Evolutionary conservation across 37 sponge, comb jelly and placozoan genomes (phyloP).

Genomic region (Geodia barretti): DNA sequence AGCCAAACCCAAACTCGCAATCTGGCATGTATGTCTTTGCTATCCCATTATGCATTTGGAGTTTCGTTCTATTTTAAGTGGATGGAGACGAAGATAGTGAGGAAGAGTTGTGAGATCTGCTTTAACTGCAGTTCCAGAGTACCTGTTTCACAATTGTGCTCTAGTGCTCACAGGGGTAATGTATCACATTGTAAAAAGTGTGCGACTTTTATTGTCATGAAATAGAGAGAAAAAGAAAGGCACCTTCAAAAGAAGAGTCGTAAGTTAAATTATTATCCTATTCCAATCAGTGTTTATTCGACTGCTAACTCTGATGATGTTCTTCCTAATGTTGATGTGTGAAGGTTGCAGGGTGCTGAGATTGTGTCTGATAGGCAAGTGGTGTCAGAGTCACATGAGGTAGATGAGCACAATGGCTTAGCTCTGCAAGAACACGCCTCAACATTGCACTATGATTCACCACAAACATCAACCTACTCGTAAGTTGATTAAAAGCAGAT

Average conservation of each 20-base stretch:
- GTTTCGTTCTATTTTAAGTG: too few relatives aligned
- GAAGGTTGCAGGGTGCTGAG: neutral
- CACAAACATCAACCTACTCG: neutral
- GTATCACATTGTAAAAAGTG: too few relatives aligned
- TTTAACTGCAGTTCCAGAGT: neutral
- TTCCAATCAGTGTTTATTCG: neutral
- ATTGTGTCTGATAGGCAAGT: neutral
- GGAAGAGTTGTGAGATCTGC: neutral
- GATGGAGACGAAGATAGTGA: neutral
- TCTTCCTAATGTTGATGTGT: neutral
- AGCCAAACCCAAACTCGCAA: too few relatives aligned
- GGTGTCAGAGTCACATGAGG: neutral
- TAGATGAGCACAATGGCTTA: neutral
- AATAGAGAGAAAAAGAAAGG: neutral
- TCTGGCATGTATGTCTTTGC: too few relatives aligned
- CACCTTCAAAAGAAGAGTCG: neutral
- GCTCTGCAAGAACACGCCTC: neutral
- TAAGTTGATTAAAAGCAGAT: neutral
- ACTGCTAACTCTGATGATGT: neutral
- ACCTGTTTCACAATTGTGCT: neutral
- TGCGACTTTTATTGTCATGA: too few relatives aligned
- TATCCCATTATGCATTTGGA: too few relatives aligned
- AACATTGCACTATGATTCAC: neutral
- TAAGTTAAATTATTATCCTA: neutral
- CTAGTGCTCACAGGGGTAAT: neutral